Conservation (phyloP, 2,888 invertebrate genomes). For the Xanthia icteritia region DNA sequence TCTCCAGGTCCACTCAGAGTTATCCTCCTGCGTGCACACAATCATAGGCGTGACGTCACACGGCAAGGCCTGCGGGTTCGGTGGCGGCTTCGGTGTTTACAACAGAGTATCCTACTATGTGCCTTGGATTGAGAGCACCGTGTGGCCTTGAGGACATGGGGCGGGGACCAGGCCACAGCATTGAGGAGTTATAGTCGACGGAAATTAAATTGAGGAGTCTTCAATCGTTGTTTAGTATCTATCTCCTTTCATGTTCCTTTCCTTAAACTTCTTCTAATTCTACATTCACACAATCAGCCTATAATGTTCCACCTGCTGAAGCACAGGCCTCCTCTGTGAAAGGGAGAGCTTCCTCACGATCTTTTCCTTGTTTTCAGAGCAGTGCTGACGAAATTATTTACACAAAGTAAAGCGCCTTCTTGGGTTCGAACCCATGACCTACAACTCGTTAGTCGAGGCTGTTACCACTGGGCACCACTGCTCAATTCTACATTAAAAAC, state of each 20-base stretch:
- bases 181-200: too few species aligned
- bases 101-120: conserved; percentile 43
- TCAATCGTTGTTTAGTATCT: not conserved
- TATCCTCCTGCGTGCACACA: conserved; percentile 34
- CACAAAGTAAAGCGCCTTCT: too few species aligned
- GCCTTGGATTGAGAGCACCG: conserved; percentile 49
- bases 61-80: conserved; percentile 33
- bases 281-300: not conserved
- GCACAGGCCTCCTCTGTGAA: too few species aligned
- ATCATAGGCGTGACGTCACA: conserved; percentile 50
- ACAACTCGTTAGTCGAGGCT: too few species aligned
- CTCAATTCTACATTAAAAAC: too few species aligned
- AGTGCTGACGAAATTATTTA: too few species aligned
- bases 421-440: too few species aligned
- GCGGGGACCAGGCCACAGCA: not conserved
- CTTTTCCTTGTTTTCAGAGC: too few species aligned
- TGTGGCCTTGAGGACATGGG: conserved; percentile 31
- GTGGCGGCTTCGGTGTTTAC: conserved; percentile 44
- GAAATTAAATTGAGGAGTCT: not conserved
- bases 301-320: too few species aligned
- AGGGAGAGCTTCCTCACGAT: too few species aligned
- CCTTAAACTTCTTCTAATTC: not conserved
- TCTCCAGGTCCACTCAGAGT: conserved; percentile 28
- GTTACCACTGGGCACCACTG: too few species aligned
- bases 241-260: not conserved